A percentile compares a stretch with the other conserved stretches of the same genome.
phyloP scores from a whole-genome alignment of 2,113 vertebrate genomes.

The Amphiprion ocellaris region DNA sequence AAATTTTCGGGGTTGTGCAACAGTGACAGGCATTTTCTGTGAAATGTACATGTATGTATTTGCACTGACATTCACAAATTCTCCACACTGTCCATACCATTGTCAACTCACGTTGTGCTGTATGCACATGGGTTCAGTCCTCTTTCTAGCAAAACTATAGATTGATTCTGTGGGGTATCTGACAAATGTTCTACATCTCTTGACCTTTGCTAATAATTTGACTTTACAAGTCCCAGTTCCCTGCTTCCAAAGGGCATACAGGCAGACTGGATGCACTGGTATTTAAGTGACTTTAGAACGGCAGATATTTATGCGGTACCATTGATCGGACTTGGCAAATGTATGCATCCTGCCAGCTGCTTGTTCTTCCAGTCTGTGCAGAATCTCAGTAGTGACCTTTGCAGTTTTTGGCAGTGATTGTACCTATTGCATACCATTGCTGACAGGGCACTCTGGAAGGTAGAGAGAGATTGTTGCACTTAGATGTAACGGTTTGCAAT shows the following conservation, averaged over 20 bases:
- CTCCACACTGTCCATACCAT: not conserved
- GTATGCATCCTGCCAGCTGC: constrained; percentile 59
- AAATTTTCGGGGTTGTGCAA: not conserved
- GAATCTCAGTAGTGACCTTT: constrained; percentile 66
- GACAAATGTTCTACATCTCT: constrained; percentile 83
- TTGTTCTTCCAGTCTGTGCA: constrained; percentile 50
- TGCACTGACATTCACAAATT: constrained; percentile 4
- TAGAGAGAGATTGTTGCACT: constrained; percentile 9
- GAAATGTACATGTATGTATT: constrained; percentile 3
- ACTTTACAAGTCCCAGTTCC: constrained; percentile 86
- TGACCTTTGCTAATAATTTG: constrained; percentile 98
- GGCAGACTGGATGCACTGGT: constrained; percentile 87
- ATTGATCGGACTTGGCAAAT: constrained; percentile 87
- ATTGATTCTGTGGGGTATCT: constrained; percentile 81
- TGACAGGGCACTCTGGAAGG: not conserved
- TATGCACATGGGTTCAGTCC: constrained; percentile 23
- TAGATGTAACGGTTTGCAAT: not conserved
- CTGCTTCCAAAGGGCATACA: constrained; percentile 89
- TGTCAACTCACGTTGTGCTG: constrained; percentile 5
- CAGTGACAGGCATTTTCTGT: not conserved
- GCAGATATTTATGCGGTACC: constrained; percentile 85
- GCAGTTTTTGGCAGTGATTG: constrained; percentile 27
- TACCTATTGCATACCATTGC: constrained; percentile 7
- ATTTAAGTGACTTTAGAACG: constrained; percentile 88
- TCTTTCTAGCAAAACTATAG: constrained; percentile 37